These are phyloP conservation scores for Rhinoderma darwinii DNA, from an alignment of 2,113 vertebrate genomes.

Conservation along the genomic window DNA sequence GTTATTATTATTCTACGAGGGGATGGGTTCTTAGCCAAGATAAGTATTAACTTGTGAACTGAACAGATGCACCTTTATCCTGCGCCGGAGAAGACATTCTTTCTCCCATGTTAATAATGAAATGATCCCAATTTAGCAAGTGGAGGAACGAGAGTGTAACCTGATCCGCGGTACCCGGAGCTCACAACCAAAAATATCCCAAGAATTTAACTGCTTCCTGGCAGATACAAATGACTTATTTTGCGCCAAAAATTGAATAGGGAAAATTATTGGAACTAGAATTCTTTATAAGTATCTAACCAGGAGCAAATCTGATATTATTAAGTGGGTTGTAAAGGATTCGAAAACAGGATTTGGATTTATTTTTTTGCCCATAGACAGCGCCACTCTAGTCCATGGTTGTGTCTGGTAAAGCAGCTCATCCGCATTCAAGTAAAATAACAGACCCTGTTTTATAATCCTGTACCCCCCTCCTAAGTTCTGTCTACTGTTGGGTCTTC, in stretches of 20 bases:
- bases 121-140: constrained; percentile 81
- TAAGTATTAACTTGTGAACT: constrained; percentile 6
- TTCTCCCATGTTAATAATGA: constrained; percentile 74
- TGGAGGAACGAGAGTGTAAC: constrained; percentile 74
- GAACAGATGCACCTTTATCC: constrained; percentile 36
- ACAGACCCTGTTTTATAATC: not conserved
- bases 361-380: not conserved
- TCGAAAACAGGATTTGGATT: too few species aligned
- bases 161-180: constrained; percentile 73
- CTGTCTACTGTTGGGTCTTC: not conserved
- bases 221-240: constrained; percentile 82
- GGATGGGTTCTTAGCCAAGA: too few species aligned
- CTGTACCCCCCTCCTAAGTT: not conserved
- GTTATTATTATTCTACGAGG: not conserved
- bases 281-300: too few species aligned
- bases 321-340: not conserved
- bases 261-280: too few species aligned
- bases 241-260: constrained; percentile 77
- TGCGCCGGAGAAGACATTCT: not conserved
- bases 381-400: not conserved
- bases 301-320: too few species aligned
- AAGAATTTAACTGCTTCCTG: constrained; percentile 76
- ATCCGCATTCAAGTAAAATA: too few species aligned
- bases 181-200: constrained; percentile 78
- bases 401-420: not conserved